phyloP scores from a whole-genome alignment of 2,888 invertebrate species.

The Elaeidobius kamerunicus region DNA sequence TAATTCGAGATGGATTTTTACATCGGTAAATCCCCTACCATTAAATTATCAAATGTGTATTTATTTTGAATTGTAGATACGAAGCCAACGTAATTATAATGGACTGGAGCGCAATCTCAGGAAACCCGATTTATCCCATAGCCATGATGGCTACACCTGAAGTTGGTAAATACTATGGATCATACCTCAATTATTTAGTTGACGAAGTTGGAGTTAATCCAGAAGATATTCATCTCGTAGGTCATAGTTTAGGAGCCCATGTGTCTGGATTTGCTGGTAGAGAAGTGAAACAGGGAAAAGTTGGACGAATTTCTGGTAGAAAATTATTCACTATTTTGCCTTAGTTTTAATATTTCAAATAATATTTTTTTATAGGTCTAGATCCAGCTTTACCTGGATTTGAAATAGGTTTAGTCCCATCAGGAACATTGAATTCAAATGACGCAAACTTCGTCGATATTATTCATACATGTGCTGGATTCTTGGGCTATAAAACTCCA shows the following conservation, averaged over 20 bases:
- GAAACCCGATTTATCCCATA: constrained; percentile 41
- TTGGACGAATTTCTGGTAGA: constrained; percentile 57
- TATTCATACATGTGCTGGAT: constrained; percentile 78
- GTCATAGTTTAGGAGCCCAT: constrained; percentile 61
- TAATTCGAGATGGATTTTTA: too few relatives aligned
- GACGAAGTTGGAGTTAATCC: constrained; percentile 42
- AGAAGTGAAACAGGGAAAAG: constrained; percentile 49
- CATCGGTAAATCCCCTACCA: too few relatives aligned
- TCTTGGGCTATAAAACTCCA: constrained; percentile 12
- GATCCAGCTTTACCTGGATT: constrained; percentile 66
- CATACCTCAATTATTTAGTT: constrained; percentile 49
- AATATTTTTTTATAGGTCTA: constrained; percentile 49
- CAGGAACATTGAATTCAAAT: constrained; percentile 60
- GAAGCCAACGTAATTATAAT: constrained; percentile 52
- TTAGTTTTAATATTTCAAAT: too few relatives aligned
- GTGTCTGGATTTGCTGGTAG: constrained; percentile 50
- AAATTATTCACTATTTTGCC: too few relatives aligned
- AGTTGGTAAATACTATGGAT: constrained; percentile 53
- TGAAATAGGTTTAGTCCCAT: constrained; percentile 14
- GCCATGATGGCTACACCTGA: constrained; percentile 47
- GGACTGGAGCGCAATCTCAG: constrained; percentile 33
- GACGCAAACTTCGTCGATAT: constrained; percentile 86
- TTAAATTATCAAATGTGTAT: too few relatives aligned
- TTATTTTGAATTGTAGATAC: constrained; percentile 37
- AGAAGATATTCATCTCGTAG: constrained; percentile 54